These are phyloP conservation scores for Chloropsis cyanopogon DNA, from an alignment of 2,113 vertebrate species.

Conservation along the genomic window DNA sequence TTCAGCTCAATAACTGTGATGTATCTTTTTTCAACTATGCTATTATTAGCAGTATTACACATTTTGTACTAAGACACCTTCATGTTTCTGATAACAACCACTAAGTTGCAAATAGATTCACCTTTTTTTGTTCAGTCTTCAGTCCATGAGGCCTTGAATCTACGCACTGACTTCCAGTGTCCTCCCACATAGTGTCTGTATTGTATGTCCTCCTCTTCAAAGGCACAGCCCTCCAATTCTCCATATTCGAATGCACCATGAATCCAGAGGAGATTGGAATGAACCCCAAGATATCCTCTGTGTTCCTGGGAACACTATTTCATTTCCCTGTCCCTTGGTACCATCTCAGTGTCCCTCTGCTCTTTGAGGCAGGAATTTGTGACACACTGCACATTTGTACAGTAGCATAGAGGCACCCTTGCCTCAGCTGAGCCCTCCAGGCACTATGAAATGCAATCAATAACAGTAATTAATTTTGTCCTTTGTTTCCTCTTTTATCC, in stretches of 20 bases:
- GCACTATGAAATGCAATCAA: background rate
- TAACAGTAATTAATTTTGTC: conserved; percentile 16
- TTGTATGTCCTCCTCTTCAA: background rate
- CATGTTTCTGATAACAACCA: background rate
- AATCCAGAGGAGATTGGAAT: background rate
- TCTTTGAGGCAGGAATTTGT: background rate
- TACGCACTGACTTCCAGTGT: background rate
- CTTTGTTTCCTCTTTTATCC: background rate
- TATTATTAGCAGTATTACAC: background rate
- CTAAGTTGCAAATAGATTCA: background rate
- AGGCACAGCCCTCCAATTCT: background rate
- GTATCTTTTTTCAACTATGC: background rate
- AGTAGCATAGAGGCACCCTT: accelerated
- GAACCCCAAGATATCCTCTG: background rate
- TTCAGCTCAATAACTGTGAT: background rate
- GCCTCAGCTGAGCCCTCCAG: background rate
- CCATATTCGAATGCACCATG: background rate
- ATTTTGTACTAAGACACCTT: background rate
- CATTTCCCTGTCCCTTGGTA: background rate
- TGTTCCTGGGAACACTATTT: background rate
- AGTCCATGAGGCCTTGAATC: background rate
- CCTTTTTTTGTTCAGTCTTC: conserved; percentile 3
- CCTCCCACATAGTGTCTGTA: background rate
- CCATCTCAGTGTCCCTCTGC: background rate
- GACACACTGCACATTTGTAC: background rate